Evolutionary conservation across 1,140 invertebrate genomes (phyloP), one percentile per base, ranked within the genome.

Genomic region (Formica exsecta): DNA sequence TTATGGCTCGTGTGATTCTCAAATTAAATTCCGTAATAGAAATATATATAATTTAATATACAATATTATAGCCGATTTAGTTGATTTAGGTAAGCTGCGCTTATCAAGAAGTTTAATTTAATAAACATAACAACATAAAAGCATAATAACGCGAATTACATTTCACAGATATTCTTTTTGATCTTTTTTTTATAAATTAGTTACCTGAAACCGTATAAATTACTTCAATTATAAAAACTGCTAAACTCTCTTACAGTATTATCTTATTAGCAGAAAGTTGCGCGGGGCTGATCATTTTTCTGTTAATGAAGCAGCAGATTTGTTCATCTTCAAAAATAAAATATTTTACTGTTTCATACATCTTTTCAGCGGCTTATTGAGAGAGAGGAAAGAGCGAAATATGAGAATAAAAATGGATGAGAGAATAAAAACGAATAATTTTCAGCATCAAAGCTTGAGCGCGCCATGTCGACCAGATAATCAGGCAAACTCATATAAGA

Each of bases 111-210:
- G n/a, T 54, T 11, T 4, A 79, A 79, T 22, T 79, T 6, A 51
- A 68, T 9, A 44, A 44, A 66, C 1, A n/a, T 7, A 57, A 38
- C 32, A 73, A 38, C n/a, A 32, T 32, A 9, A 54, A 65, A 70
- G 9, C 9, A 25, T 22, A n/a, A 68, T 22, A 68, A 36, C 51
- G n/a, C 3, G 22, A 81, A 32, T 71, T 25, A 32, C 54, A 61
- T 71, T 71, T 73, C 25, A n/a, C n/a, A 6, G 2, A 36, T 25
- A 29, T 32, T 44, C 1, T 57, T 44, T 44, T 81, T 8, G 8
- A 65, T n/a, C 44, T 65, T 80, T 54, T 62, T 68, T 81, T 73
- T 71, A 73, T 64, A 66, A 73, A 81, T 81, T 66, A 66, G 71
- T 81, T 38, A 81, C 25, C 36, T 51, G 51, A 61, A 61, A 81